Conservation (phyloP, 2,113 vertebrate species). For the Maccullochella peelii region DNA sequence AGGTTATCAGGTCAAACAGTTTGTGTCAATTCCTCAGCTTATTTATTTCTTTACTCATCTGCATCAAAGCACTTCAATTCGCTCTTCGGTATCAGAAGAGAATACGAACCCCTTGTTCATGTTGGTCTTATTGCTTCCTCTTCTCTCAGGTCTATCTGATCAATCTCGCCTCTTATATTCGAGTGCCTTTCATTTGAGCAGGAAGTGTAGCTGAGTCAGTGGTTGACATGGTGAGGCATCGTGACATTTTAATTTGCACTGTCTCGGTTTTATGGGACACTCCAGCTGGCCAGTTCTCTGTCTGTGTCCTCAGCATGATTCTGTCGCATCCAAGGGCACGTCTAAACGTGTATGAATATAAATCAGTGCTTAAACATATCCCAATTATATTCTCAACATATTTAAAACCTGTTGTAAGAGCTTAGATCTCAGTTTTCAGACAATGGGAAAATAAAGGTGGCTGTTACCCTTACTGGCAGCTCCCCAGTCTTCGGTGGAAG, state of each 20-base stretch:
- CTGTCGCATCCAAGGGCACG: constrained; percentile 34
- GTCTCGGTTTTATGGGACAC: constrained; percentile 48
- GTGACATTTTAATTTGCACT: constrained; percentile 64
- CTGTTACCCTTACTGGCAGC: background rate
- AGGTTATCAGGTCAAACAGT: constrained; percentile 4
- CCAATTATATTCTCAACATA: constrained; percentile 8
- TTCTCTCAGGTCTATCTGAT: constrained; percentile 34
- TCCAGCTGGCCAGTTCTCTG: constrained; percentile 35
- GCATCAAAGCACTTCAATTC: background rate
- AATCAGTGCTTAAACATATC: constrained; percentile 25
- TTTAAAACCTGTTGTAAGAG: background rate
- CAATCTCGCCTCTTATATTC: constrained; percentile 26
- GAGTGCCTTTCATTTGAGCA: constrained; percentile 41
- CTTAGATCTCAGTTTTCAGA: constrained; percentile 6
- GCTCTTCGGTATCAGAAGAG: background rate
- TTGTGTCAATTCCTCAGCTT: constrained; percentile 5
- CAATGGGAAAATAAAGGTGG: background rate
- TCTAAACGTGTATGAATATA: constrained; percentile 11
- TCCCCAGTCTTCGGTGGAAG: background rate
- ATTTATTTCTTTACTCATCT: background rate
- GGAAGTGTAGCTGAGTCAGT: constrained; percentile 48
- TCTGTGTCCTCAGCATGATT: constrained; percentile 35
- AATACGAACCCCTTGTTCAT: background rate
- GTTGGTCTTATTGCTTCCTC: constrained; percentile 14
- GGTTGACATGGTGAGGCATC: constrained; percentile 26